Evolutionary conservation across 2,888 invertebrate genomes (phyloP).

Genomic region (Corythucha ciliata): DNA sequence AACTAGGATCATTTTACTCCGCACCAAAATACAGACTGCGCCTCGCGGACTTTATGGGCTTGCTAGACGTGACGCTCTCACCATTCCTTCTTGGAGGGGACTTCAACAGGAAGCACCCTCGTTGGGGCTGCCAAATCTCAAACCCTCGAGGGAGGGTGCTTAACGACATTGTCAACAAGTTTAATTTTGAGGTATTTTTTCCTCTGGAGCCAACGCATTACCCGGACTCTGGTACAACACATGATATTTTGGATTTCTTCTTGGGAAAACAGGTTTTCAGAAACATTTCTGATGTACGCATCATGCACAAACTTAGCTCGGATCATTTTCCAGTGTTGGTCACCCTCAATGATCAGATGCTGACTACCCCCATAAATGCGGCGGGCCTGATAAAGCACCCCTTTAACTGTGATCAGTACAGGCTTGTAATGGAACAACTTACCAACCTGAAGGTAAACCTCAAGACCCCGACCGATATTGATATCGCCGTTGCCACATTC

Average conservation of each 20-base stretch:
- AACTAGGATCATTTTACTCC: background rate
- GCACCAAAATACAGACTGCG: background rate
- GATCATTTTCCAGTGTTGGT: background rate
- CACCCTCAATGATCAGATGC: too few species aligned
- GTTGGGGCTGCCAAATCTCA: background rate
- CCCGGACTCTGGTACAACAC: background rate
- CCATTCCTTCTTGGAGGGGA: background rate
- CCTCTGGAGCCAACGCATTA: background rate
- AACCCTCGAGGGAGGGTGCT: background rate
- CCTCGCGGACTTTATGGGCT: background rate
- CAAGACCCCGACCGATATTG: background rate
- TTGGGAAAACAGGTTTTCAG: background rate
- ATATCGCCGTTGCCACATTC: background rate
- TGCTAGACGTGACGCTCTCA: background rate
- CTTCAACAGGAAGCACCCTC: background rate
- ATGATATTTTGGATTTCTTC: background rate
- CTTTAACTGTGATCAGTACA: background rate
- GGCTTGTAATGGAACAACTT: background rate
- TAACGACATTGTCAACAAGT: background rate
- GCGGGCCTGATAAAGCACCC: background rate
- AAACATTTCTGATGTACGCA: background rate
- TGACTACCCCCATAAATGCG: too few species aligned
- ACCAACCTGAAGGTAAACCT: background rate
- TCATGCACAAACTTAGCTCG: background rate
- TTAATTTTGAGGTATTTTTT: background rate